Base-by-base conservation (phyloP, 2,888 invertebrate species). In the Asteroscopus sphinx region DNA sequence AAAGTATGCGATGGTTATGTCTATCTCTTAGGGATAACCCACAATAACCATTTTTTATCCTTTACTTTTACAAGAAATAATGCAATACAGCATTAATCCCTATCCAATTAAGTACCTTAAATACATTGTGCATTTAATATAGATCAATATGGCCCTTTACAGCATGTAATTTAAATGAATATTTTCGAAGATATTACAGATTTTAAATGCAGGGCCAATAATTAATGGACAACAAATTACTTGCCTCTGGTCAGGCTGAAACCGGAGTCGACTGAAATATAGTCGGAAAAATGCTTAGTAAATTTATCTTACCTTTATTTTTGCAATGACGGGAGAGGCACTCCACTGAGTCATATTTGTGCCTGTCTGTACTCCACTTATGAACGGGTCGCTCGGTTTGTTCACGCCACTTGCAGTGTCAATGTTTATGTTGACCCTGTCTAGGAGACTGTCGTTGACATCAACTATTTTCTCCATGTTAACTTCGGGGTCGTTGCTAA, bases 361-460 rank as follows among this genome's bases (percentile, higher is more conserved):
- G 12, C 59, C 60, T 5, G 49, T 17, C 12, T 59, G 57, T n/a
- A 61, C 42, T 36, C 67, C 60, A 11, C 45, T 54, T 7, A 72
- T 12, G 28, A 78, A 66, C 11, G 61, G 54, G 7, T 79, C 76
- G 49, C 46, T 75, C 0, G 83, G 68, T 44, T 75, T 65, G 60
- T 80, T 82, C 5, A 76, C 81, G n/a, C 87, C 85, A 33, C 54
- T 95, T 51, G 96, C 89, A 53, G 95, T 95, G 83, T 98, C 97
- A 73, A 98, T 95, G 80, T 95, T 94, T 72, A 96, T 96, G 81
- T 97, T 97, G 45, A 98, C 96, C 80, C 96, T 95, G 82, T 99
- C 98, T 44, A 98, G 90, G 59, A 98, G 95, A 41, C 95, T 94
- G 89, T 99, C 98, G 90, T 98, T 98, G 11, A 96, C 96, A 77